phyloP scores from a whole-genome alignment of 1,140 invertebrate genomes.

The Microplitis mediator region DNA sequence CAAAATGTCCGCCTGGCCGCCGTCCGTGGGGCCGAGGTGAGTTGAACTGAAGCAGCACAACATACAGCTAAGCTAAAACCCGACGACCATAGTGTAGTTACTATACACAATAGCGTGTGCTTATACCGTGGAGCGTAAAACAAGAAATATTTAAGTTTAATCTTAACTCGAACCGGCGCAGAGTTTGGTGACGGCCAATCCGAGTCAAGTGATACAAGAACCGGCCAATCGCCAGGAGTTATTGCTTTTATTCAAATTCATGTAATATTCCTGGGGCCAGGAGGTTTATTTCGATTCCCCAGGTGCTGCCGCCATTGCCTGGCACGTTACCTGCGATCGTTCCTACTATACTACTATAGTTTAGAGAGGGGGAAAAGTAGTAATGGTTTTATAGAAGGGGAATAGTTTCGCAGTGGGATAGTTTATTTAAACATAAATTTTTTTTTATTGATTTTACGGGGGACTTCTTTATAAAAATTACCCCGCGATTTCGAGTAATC shows the following conservation, averaged over 20 bases:
- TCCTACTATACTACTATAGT: too few species aligned
- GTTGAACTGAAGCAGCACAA: conserved; percentile 55
- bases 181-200: conserved; percentile 42
- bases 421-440: too few species aligned
- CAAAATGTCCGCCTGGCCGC: conserved; percentile 36
- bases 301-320: conserved; percentile 52
- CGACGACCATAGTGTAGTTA: too few species aligned
- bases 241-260: not conserved
- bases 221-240: conserved; percentile 40
- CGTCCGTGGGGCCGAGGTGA: conserved; percentile 53
- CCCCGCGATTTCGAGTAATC: too few species aligned
- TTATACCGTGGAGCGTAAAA: conserved; percentile 12
- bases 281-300: conserved; percentile 38
- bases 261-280: conserved; percentile 35
- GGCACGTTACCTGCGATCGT: conserved; percentile 45
- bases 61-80: conserved; percentile 54
- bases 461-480: too few species aligned
- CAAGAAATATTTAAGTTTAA: conserved; percentile 38
- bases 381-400: too few species aligned
- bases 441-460: too few species aligned
- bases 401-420: too few species aligned
- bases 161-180: conserved; percentile 35
- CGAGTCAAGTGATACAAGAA: conserved; percentile 10
- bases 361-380: too few species aligned
- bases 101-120: too few species aligned